Base-by-base conservation (phyloP, 2,888 invertebrate genomes). In the Patella pellucida region DNA sequence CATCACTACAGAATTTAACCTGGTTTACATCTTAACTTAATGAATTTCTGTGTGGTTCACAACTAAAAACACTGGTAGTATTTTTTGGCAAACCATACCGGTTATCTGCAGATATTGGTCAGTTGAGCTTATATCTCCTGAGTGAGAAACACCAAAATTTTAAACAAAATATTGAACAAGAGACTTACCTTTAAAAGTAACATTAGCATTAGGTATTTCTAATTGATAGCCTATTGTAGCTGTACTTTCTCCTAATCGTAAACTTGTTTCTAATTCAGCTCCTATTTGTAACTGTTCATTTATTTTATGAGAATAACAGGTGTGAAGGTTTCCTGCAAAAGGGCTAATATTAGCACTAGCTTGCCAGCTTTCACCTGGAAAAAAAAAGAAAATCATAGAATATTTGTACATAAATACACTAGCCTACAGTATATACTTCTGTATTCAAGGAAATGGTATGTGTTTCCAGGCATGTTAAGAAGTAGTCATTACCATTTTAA, bases 191-290 rank as follows among this genome's bases (percentile, higher is more conserved):
- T 95, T 95, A 91, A 98, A 98, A 72, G 95, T 94, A 86, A 97
- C 94, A 91, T 98, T 97, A 74, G 97, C 97, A 91, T 97, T 97
- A 69, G 98, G 97, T 90, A 99, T 93, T 91, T 97, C 97, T 52
- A 96, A 94, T 92, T 98, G 97, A 92, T 99, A 99, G 15, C 96
- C 98, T 84, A 98, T 93, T 4, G 97, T 95, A 75, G 96, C 96
- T 7, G 95, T 94, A 1, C 97, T 95, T 91, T 98, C 97, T 92
- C 96, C 96, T 91, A 96, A 94, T 86, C 96, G 93, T 88, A 96
- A 94, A 89, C 96, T 97, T 9, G 97, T 96, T 92, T 98, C 98
- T 85, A 98, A 93, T 91, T 99, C 99, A 0, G 97, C 97, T 73
- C 98, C 99, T 83, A 99, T 89, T 93, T 96, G 94, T 80, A 92